Evolutionary conservation across 2,113 vertebrate genomes (phyloP).

Genomic region (Brachypteracias leptosomus): DNA sequence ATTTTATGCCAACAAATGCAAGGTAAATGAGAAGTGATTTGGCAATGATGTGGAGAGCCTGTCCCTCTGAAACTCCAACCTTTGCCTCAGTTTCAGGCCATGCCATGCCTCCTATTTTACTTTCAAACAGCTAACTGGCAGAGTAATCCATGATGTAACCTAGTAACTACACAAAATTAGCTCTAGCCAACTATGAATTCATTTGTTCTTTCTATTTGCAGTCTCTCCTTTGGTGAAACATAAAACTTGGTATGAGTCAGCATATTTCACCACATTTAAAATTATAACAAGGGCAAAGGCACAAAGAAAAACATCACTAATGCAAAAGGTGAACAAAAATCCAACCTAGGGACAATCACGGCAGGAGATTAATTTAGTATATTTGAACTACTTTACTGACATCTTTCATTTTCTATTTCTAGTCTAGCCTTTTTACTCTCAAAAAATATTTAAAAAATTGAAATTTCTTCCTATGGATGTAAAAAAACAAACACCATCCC

Average conservation of each 20-base stretch:
- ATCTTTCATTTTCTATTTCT: not conserved
- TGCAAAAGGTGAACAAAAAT: not conserved
- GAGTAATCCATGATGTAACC: not conserved
- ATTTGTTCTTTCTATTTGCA: conserved; percentile 10
- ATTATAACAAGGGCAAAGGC: not conserved
- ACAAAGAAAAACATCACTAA: not conserved
- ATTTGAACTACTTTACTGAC: not conserved
- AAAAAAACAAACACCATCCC: not conserved
- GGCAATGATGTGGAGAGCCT: not conserved
- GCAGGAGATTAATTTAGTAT: not conserved
- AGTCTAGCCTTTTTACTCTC: not conserved
- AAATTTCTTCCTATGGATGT: not conserved
- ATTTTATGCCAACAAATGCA: not conserved
- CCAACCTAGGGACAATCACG: not conserved
- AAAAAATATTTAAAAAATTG: not conserved
- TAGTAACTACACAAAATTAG: not conserved
- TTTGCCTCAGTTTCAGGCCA: not conserved
- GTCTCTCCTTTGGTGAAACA: not conserved
- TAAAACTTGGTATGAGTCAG: not conserved
- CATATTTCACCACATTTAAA: conserved; percentile 1
- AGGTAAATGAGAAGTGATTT: not conserved
- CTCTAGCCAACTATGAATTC: not conserved
- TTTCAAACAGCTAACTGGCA: not conserved
- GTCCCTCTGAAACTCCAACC: not conserved
- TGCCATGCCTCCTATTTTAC: not conserved